A percentile compares a stretch with the other conserved stretches of the same genome.
Conservation (phyloP, 2,113 vertebrate species). For the human (Homo sapiens) region DNA sequence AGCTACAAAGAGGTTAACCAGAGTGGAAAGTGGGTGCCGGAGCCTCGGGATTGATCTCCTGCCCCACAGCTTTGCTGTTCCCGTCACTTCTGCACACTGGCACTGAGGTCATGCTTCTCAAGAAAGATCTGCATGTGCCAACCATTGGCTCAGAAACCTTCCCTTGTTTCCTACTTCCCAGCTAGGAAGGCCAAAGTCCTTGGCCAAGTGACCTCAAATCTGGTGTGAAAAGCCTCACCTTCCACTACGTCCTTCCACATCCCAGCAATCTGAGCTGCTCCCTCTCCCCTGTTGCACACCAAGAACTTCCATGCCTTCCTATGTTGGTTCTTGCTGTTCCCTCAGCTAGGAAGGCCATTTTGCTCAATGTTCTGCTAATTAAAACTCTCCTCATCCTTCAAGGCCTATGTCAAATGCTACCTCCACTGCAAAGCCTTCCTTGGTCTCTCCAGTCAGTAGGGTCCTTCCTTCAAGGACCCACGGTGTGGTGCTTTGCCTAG, state of each 20-base stretch:
- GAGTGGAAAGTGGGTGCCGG: background rate
- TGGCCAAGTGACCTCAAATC: background rate
- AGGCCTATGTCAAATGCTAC: background rate
- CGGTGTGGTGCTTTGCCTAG: background rate
- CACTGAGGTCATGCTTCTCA: background rate
- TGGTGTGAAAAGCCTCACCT: background rate
- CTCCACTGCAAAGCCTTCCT: background rate
- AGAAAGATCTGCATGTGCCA: background rate
- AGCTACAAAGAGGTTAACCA: background rate
- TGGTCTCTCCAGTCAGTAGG: background rate
- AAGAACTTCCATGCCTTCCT: background rate
- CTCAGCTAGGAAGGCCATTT: background rate
- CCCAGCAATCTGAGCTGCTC: no score
- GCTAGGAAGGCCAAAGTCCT: background rate
- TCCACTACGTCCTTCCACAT: accelerated
- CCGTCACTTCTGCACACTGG: background rate
- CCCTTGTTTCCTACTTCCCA: background rate
- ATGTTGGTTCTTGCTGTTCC: background rate
- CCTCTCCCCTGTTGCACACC: background rate
- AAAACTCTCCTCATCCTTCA: background rate
- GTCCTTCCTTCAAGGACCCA: background rate
- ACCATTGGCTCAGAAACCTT: background rate
- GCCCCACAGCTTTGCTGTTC: background rate
- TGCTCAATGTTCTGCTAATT: background rate
- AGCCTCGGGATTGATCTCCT: background rate